Percentiles rank a stretch among this genome's conserved stretches.
These are phyloP conservation scores for Meloidogyne hapla DNA, from an alignment of 1,140 invertebrate species.

Conservation along the genomic window DNA sequence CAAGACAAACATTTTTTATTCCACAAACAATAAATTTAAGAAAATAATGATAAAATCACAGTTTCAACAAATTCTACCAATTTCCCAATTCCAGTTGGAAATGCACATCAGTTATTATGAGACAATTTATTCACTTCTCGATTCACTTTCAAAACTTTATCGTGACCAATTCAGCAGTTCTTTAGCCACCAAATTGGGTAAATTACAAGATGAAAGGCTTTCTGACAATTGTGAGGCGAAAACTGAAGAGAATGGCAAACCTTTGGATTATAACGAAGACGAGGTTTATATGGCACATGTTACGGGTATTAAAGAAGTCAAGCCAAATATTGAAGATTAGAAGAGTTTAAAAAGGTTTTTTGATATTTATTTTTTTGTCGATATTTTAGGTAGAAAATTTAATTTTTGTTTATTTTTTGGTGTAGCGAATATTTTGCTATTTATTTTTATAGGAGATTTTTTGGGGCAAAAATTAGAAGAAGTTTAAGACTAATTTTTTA, in stretches of 20 bases:
- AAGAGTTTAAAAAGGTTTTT: neutral
- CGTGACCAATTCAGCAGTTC: slow-evolving; percentile 21
- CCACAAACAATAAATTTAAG: too few species aligned
- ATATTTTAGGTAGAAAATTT: neutral
- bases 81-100: slow-evolving; percentile 18
- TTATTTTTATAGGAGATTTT: neutral
- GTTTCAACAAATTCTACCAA: too few species aligned
- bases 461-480: neutral
- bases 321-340: neutral
- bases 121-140: slow-evolving; percentile 37
- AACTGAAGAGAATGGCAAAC: neutral
- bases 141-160: slow-evolving; percentile 23
- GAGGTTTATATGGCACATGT: neutral
- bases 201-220: slow-evolving; percentile 7
- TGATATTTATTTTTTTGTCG: neutral
- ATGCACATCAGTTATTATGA: slow-evolving; percentile 33
- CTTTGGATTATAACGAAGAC: neutral
- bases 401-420: neutral
- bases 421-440: neutral
- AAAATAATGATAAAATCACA: too few species aligned
- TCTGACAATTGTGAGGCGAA: neutral
- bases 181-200: neutral
- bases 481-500: too few species aligned
- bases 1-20: neutral
- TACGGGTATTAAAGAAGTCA: neutral